Evolutionary conservation across 1,140 invertebrate species (phyloP), one percentile per base, ranked within the genome.

Genomic region (Lucilia cuprina): DNA sequence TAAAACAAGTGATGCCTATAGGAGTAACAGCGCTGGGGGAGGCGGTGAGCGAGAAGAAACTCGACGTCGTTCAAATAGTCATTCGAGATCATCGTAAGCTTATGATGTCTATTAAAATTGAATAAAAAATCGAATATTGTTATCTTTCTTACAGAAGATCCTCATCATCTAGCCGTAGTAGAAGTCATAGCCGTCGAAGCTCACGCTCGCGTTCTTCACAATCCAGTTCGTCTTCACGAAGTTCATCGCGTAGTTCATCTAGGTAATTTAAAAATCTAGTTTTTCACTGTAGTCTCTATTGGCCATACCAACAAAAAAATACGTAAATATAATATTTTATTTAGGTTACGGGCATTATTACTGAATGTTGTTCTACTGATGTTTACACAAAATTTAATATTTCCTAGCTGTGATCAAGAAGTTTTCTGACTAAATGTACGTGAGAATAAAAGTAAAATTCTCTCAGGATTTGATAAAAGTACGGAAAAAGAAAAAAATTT

Each of bases 161-260:
- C 60, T 92, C 92, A 80, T 92, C 92, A 82, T 88, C 92, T 78
- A 92, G 85, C 47, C 65, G 83, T 17, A 85, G 82, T 77, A 82
- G 84, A 55, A 50, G 88, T 85, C 88, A 87, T 35, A 88, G 88
- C 21, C 89, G 88, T 17, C 88, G 88, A 74, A 91, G 92, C 82
- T 92, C 92, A 10, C 90, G 92, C 21, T 92, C 91, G 87, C 91
- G 88, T 75, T 92, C 91, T 35, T 92, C 92, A 12, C 87, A 90
- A 25, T 93, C 93, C 10, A 91, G 92, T 83, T 93, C 93, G 19
- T 91, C 92, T n/a, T 93, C 93, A 1, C 88, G 91, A 25, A 91
- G 89, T 85, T 89, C 88, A 84, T 89, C 89, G 9, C 86, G 86
- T 19, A 89, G 90, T 83, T 90, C 89, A 74, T 90, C 90, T 30